phyloP scores from a whole-genome alignment of 2,888 invertebrate genomes.

The Spilarctia lutea region DNA sequence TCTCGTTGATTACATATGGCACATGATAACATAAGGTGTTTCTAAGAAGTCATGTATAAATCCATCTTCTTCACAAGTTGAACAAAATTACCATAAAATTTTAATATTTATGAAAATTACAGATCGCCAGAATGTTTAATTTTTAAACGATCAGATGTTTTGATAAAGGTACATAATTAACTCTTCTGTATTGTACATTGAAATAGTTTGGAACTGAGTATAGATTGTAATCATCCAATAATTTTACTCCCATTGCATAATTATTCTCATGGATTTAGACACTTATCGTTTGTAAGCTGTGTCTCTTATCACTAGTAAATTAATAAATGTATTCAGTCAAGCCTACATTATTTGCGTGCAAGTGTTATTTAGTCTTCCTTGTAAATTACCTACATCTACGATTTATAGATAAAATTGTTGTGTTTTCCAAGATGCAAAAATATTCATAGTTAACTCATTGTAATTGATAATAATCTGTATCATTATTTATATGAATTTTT shows the following conservation, averaged over 20 bases:
- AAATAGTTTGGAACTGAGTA: background rate
- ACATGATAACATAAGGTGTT: background rate
- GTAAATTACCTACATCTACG: background rate
- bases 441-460: background rate
- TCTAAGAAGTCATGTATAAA: background rate
- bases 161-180: no score
- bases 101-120: background rate
- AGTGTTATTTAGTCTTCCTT: background rate
- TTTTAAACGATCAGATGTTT: background rate
- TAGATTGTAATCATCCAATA: background rate
- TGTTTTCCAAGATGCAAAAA: no score
- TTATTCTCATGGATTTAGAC: background rate
- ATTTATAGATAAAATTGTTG: no score
- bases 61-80: background rate
- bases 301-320: background rate
- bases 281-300: background rate
- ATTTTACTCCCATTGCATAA: background rate
- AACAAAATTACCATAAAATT: background rate
- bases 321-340: no score
- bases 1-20: background rate
- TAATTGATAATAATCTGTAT: no score
- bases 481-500: no score
- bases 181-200: background rate
- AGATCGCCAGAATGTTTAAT: background rate
- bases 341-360: no score